These are phyloP conservation scores for Autographa pulchrina DNA, from an alignment of 2,888 invertebrate genomes.

Conservation along the genomic window DNA sequence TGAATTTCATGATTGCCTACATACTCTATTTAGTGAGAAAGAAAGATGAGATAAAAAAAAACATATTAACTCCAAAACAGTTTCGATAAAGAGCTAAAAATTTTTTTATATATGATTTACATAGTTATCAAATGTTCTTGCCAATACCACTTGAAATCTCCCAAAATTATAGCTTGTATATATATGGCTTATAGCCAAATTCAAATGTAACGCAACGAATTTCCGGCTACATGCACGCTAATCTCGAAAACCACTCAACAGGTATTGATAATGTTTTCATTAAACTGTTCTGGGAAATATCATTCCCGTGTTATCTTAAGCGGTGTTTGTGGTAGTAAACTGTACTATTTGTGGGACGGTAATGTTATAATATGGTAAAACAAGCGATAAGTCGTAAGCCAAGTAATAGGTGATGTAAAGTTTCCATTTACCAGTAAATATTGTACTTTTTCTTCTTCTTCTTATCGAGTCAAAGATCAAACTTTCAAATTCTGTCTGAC, in stretches of 20 bases:
- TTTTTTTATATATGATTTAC: no score
- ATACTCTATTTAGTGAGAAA: no score
- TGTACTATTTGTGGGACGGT: conserved; percentile 15
- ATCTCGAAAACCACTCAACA: conserved; percentile 58
- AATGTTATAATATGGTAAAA: conserved; percentile 7
- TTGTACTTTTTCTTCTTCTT: no score
- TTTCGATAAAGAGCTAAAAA: no score
- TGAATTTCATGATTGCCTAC: no score
- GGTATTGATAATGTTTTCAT: conserved; percentile 43
- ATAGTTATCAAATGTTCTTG: background rate
- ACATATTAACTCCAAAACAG: no score
- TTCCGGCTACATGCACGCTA: conserved; percentile 41
- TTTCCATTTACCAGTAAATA: background rate
- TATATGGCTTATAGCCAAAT: conserved; percentile 32
- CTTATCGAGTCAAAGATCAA: no score
- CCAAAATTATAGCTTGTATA: no score
- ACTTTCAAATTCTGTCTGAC: no score
- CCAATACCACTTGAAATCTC: background rate
- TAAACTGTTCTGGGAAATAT: conserved; percentile 36
- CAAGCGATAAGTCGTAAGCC: background rate
- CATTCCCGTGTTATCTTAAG: conserved; percentile 35
- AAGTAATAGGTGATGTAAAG: background rate
- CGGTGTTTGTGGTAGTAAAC: conserved; percentile 19
- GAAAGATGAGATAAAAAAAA: no score
- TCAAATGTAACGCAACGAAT: conserved; percentile 22